These are phyloP conservation scores for Enteromius argenteus DNA, from an alignment of 2,797 vertebrate species.

Conservation along the genomic window DNA sequence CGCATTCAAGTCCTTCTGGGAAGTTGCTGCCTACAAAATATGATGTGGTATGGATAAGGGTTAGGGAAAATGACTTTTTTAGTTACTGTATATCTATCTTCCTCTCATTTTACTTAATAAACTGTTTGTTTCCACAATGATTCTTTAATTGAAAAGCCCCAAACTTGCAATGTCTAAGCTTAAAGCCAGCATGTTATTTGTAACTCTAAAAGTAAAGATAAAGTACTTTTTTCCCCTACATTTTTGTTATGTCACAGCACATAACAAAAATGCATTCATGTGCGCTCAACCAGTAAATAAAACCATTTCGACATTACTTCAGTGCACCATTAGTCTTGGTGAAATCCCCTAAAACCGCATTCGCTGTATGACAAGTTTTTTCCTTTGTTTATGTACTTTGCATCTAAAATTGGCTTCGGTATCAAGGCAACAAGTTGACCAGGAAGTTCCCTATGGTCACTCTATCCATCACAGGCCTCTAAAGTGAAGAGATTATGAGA, in stretches of 20 bases:
- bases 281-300: not conserved
- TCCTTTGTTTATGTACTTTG: slow-evolving; percentile 3
- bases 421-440: not conserved
- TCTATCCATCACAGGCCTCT: slow-evolving; percentile 10
- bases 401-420: slow-evolving; percentile 3
- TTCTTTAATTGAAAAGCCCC: not conserved
- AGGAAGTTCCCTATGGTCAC: slow-evolving; percentile 10
- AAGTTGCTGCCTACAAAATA: not conserved
- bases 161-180: not conserved
- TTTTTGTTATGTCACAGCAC: too few species aligned
- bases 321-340: not conserved
- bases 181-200: not conserved
- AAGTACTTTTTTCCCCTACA: too few species aligned
- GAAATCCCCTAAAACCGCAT: not conserved
- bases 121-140: not conserved
- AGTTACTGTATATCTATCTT: not conserved
- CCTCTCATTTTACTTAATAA: not conserved
- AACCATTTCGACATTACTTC: not conserved
- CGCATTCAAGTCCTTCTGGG: not conserved
- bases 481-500: not conserved
- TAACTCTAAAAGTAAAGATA: too few species aligned
- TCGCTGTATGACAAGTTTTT: not conserved
- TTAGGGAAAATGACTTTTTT: not conserved
- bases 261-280: not conserved
- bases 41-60: not conserved